Conservation (phyloP, 2,797 vertebrate genomes). For the Monodelphis domestica region DNA sequence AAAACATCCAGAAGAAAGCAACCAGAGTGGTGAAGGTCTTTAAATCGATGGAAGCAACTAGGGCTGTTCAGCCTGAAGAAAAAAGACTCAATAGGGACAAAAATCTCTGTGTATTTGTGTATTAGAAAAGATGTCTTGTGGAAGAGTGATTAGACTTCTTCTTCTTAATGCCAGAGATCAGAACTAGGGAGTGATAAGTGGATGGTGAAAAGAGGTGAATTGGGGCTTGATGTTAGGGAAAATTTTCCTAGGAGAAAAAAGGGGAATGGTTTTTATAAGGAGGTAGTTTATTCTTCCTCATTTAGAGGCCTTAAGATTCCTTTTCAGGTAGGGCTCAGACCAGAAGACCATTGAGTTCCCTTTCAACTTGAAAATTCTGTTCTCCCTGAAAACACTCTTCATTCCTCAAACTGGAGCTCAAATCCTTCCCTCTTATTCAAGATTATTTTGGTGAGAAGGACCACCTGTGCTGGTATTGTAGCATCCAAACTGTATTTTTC, state of each 20-base stretch:
- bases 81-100: neutral
- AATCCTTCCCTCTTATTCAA: slow-evolving; percentile 62
- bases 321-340: neutral
- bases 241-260: neutral
- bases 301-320: neutral
- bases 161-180: neutral
- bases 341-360: neutral
- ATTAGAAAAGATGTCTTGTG: no score
- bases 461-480: neutral
- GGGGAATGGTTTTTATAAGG: neutral
- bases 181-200: neutral
- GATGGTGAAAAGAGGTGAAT: neutral
- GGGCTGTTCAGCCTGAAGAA: neutral
- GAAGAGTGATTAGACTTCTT: neutral
- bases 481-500: neutral
- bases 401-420: slow-evolving; percentile 68
- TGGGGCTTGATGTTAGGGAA: neutral
- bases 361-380: neutral
- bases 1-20: neutral
- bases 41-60: neutral
- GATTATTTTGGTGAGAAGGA: slow-evolving; percentile 70
- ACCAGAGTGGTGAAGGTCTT: neutral
- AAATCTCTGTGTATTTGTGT: no score
- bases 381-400: slow-evolving; percentile 52
- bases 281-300: neutral